Conservation (phyloP, 2,797 vertebrate species). For the Acrocephalus scirpaceus region DNA sequence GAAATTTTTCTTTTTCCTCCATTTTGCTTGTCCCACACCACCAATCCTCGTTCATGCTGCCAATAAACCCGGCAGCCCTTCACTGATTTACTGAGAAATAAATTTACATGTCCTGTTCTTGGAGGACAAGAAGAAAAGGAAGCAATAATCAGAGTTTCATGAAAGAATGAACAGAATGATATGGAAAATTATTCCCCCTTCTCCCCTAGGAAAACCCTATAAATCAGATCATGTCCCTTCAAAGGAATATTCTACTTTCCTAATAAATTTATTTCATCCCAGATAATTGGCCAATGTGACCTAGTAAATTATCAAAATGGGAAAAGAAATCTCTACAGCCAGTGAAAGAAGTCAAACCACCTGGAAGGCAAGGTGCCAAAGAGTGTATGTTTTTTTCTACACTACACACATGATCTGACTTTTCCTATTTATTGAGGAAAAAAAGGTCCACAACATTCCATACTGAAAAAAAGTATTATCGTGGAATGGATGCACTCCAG, state of each 20-base stretch:
- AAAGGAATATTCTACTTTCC: neutral
- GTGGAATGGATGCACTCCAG: neutral
- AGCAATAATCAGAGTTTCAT: neutral
- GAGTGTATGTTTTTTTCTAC: neutral
- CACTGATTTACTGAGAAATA: neutral
- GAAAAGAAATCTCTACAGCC: neutral
- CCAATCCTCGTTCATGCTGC: neutral
- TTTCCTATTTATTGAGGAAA: neutral
- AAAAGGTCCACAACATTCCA: neutral
- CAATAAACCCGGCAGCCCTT: neutral
- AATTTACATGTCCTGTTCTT: neutral
- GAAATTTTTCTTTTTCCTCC: neutral
- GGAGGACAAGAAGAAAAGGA: neutral
- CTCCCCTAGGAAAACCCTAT: neutral
- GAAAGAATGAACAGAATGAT: neutral
- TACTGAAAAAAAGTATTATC: neutral
- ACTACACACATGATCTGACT: rapidly evolving
- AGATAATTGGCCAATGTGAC: neutral
- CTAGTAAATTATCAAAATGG: neutral
- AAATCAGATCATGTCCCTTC: neutral
- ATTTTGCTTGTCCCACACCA: neutral
- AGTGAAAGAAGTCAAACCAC: neutral
- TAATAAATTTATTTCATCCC: neutral
- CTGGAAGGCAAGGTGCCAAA: neutral
- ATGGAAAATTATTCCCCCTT: neutral